Evolutionary conservation across 2,113 vertebrate genomes (phyloP).

Genomic region (Shinisaurus crocodilurus): DNA sequence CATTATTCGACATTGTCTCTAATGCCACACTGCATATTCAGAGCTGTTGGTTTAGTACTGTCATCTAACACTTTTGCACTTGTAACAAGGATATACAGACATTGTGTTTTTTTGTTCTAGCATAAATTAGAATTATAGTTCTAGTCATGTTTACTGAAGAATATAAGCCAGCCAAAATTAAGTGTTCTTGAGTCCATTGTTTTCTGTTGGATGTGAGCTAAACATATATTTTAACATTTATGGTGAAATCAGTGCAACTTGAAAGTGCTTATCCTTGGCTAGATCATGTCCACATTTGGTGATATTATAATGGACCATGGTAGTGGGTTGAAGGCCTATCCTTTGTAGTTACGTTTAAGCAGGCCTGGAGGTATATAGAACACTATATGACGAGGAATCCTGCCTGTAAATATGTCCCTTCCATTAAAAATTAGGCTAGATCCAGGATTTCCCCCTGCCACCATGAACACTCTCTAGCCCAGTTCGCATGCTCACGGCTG

Average conservation of each 20-base stretch:
- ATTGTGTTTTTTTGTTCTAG: neutral
- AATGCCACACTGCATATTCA: conserved; percentile 31
- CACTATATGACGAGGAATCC: neutral
- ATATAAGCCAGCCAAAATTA: neutral
- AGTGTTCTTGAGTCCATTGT: neutral
- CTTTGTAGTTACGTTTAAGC: neutral
- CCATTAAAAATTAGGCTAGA: neutral
- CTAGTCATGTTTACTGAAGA: neutral
- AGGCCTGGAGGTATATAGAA: neutral
- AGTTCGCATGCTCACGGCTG: too few relatives aligned
- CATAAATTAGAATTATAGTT: neutral
- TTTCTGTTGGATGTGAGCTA: neutral
- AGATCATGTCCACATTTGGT: neutral
- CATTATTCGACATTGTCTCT: conserved; percentile 42
- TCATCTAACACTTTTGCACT: conserved; percentile 6
- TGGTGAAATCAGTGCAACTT: neutral
- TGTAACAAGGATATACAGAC: neutral
- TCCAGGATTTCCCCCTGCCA: neutral
- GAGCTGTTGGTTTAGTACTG: conserved; percentile 26
- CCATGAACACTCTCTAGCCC: neutral
- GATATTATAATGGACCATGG: neutral
- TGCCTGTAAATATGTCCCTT: neutral
- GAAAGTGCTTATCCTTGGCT: neutral
- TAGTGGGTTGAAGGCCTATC: neutral
- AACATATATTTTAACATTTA: neutral